Evolutionary conservation across 2,113 vertebrate genomes (phyloP), one percentile per base, ranked within the genome.

Genomic region (Cynopterus brachyotis): DNA sequence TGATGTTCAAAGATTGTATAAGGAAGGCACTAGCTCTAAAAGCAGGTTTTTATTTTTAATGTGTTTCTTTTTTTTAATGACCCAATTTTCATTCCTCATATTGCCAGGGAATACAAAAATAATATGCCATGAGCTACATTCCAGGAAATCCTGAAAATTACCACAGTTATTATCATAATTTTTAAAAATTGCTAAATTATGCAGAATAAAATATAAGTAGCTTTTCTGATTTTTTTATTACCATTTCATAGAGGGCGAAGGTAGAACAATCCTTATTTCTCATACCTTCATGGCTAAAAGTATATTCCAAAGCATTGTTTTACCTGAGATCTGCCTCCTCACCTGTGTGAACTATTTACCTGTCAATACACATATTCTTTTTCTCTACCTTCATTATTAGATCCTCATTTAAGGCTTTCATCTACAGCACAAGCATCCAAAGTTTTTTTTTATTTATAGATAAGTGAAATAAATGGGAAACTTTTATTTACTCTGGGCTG

Each of bases 381-480:
- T 92, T 73, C 24, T 89, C 13, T 91, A 30, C 45, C 26, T 67
- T 40, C 40, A 24, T 91, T 88, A 82, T 78, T 67, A 85, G 37
- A 70, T 57, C 28, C 26, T 92, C 73, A 86, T 50, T 89, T 89
- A 85, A 80, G 60, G 40, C 12, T 88, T 88, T 69, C 30, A 75
- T 94, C 28, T 89, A 28, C n/a, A 91, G 37, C 24, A 84, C 28
- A 70, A 19, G 24, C 30, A 80, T 40, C 11, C 59, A 91, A 47
- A 22, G 20, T 50, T 83, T 91, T 92, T 91, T 89, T 96, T 88
- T 40, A 91, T 42, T 93, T 97, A 35, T 72, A 59, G 59, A n/a
- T 73, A 69, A 53, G 42, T 86, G 73, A 93, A 66, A 66, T 59
- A 78, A 92, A 53, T 81, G 50, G 13, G 69, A 28, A 28, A 9